A percentile compares a stretch with the other conserved stretches of the same genome.
Evolutionary conservation across 1,140 invertebrate species (phyloP).

Genomic region (Camponotus vicinus): DNA sequence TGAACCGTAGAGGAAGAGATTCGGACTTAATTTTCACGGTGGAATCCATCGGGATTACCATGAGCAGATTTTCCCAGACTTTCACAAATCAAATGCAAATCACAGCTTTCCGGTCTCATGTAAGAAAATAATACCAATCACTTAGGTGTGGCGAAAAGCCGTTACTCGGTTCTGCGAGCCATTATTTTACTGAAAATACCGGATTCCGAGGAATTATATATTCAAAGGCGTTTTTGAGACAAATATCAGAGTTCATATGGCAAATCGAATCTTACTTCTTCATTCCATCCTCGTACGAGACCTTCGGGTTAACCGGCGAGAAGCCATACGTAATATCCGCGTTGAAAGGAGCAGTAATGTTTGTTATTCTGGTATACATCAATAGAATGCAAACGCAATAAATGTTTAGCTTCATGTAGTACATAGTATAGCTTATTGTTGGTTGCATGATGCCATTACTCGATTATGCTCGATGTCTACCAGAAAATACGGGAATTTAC

Average conservation of each 20-base stretch:
- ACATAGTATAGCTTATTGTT: constrained; percentile 38
- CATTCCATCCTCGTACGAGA: constrained; percentile 10
- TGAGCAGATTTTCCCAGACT: constrained; percentile 52
- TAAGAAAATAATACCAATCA: constrained; percentile 60
- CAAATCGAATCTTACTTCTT: constrained; percentile 20
- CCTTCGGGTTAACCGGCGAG: constrained; percentile 26
- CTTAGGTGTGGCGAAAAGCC: constrained; percentile 31
- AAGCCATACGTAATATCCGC: constrained; percentile 23
- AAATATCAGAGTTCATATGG: constrained; percentile 43
- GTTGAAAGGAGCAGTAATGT: constrained; percentile 42
- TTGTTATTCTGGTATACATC: constrained; percentile 43
- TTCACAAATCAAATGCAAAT: constrained; percentile 59
- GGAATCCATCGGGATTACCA: constrained; percentile 39
- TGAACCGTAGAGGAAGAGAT: background rate
- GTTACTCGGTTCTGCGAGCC: constrained; percentile 33
- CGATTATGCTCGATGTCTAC: constrained; percentile 20
- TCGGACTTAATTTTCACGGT: constrained; percentile 40
- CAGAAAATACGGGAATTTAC: background rate
- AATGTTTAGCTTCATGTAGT: constrained; percentile 49
- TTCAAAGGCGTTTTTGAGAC: constrained; percentile 25
- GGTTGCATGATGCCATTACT: background rate
- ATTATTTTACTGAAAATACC: constrained; percentile 52
- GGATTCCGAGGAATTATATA: constrained; percentile 45
- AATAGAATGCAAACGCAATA: constrained; percentile 49
- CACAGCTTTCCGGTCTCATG: constrained; percentile 30